Conservation (phyloP, 2,888 invertebrate genomes). For the Mythimna albipuncta region DNA sequence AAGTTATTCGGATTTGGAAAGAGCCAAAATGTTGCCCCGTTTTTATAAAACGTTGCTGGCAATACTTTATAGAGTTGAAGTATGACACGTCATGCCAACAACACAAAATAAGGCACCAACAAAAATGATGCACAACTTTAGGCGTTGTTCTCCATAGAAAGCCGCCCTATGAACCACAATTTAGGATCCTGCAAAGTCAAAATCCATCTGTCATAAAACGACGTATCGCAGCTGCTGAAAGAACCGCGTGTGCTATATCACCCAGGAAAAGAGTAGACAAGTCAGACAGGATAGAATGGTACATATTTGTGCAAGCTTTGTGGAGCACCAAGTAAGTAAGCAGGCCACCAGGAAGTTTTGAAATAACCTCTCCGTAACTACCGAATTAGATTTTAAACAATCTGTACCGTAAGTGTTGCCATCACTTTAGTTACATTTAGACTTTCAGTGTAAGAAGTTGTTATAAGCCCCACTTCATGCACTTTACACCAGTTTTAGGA, state of each 20-base stretch:
- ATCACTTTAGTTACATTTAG: constrained; percentile 1
- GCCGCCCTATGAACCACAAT: neutral
- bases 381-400: constrained; percentile 1
- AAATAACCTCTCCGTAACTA: constrained; percentile 1
- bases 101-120: neutral
- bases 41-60: too few relatives aligned
- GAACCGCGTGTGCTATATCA: constrained; percentile 16
- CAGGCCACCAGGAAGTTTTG: constrained; percentile 6
- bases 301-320: constrained; percentile 34
- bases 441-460: constrained; percentile 19
- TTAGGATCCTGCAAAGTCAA: neutral
- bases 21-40: too few relatives aligned
- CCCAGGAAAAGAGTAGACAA: neutral
- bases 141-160: neutral
- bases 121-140: neutral
- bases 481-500: neutral
- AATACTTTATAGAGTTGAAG: too few relatives aligned
- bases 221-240: constrained; percentile 6
- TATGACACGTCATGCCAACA: too few relatives aligned
- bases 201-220: neutral
- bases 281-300: constrained; percentile 23
- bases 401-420: constrained; percentile 25
- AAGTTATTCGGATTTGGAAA: too few relatives aligned
- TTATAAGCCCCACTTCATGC: constrained; percentile 44
- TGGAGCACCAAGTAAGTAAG: constrained; percentile 36